These are phyloP conservation scores for Antheraea assamensis DNA, from an alignment of 2,888 invertebrate genomes.

Conservation along the genomic window DNA sequence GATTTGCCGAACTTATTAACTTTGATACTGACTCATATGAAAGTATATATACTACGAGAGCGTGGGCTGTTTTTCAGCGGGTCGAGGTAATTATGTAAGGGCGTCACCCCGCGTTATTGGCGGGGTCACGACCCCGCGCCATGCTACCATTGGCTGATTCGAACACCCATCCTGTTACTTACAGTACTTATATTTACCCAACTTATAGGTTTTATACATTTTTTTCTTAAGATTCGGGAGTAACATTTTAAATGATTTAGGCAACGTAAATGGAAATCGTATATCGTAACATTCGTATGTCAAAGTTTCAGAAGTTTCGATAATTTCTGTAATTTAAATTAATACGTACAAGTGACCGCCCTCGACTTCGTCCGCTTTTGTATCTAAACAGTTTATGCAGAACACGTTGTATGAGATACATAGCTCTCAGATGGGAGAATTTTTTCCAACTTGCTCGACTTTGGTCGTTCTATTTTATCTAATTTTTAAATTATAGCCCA, in stretches of 20 bases:
- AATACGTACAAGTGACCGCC: too few species aligned
- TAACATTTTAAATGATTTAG: background rate
- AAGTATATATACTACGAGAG: background rate
- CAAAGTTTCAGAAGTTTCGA: background rate
- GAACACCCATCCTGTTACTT: conserved; percentile 45
- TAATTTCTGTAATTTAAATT: too few species aligned
- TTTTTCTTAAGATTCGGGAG: background rate
- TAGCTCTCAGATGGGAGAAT: too few species aligned
- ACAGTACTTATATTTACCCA: conserved; percentile 14
- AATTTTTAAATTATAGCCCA: too few species aligned
- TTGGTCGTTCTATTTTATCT: too few species aligned
- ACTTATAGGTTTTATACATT: background rate
- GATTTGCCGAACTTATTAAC: background rate
- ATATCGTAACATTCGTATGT: too few species aligned
- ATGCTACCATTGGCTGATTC: conserved; percentile 51
- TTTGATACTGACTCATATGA: background rate
- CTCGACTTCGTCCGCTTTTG: too few species aligned
- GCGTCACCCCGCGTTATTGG: conserved; percentile 66
- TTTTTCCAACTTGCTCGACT: too few species aligned
- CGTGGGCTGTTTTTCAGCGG: conserved; percentile 22
- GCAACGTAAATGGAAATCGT: background rate
- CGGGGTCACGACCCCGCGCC: conserved; percentile 70
- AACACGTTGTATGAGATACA: too few species aligned
- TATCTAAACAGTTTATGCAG: too few species aligned
- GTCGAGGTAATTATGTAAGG: conserved; percentile 57